Conservation (phyloP, 2,113 vertebrate species). For the Corythaixoides concolor region DNA sequence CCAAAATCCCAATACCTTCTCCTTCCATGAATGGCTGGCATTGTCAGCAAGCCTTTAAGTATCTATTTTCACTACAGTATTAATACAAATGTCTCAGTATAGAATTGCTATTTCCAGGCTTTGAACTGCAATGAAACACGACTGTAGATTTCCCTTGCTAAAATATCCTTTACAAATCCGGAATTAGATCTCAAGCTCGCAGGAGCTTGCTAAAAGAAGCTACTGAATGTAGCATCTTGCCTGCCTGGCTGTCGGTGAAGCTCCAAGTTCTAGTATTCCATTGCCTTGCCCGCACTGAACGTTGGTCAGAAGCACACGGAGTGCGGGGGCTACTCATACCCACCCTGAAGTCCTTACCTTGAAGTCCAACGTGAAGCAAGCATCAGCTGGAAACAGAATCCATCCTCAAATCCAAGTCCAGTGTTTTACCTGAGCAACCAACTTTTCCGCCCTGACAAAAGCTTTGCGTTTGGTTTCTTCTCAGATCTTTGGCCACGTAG, state of each 20-base stretch:
- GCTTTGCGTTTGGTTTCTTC: not conserved
- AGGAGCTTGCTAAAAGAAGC: not conserved
- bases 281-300: too few relatives aligned
- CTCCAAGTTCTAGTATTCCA: not conserved
- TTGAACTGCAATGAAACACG: not conserved
- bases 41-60: not conserved
- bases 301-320: too few relatives aligned
- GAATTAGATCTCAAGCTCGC: not conserved
- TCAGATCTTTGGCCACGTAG: not conserved
- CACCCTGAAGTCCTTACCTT: not conserved
- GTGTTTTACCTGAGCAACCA: not conserved
- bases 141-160: too few relatives aligned
- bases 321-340: rapidly evolving
- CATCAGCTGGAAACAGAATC: not conserved
- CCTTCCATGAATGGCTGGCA: not conserved
- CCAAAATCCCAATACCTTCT: not conserved
- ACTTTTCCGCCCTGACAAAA: not conserved
- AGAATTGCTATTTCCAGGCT: not conserved
- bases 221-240: not conserved
- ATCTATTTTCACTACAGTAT: not conserved
- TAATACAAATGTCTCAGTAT: not conserved
- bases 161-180: not conserved
- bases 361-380: not conserved
- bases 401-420: not conserved
- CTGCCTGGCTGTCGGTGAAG: not conserved